phyloP scores from a whole-genome alignment of 2,888 invertebrate genomes.

The Microchrysa polita region DNA sequence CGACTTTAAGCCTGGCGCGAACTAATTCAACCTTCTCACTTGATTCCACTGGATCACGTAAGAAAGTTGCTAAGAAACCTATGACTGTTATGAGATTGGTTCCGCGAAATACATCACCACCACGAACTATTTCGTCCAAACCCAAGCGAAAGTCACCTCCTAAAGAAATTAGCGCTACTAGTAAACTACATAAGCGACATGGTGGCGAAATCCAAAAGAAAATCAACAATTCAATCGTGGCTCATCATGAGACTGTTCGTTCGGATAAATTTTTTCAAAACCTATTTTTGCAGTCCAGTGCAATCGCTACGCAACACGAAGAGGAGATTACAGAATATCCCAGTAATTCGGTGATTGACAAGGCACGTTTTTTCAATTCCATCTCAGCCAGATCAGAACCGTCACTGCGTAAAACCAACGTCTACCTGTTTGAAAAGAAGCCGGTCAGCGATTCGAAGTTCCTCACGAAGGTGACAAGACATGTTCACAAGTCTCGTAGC shows the following conservation, averaged over 20 bases:
- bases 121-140: conserved; percentile 49
- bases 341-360: conserved; percentile 73
- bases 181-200: conserved; percentile 56
- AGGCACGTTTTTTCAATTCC: conserved; percentile 75
- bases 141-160: conserved; percentile 51
- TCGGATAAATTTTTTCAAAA: conserved; percentile 77
- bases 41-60: conserved; percentile 58
- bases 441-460: conserved; percentile 80
- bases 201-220: conserved; percentile 37
- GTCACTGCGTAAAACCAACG: conserved; percentile 68
- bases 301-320: conserved; percentile 60
- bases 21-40: conserved; percentile 64
- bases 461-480: conserved; percentile 67
- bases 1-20: conserved; percentile 60
- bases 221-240: conserved; percentile 66
- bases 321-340: conserved; percentile 63
- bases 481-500: conserved; percentile 64
- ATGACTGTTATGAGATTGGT: conserved; percentile 50
- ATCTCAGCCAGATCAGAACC: conserved; percentile 68
- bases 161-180: conserved; percentile 50
- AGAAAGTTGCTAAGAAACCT: conserved; percentile 52
- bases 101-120: conserved; percentile 47
- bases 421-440: conserved; percentile 74
- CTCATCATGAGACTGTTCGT: conserved; percentile 69
- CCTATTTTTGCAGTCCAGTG: conserved; percentile 70